A percentile compares a stretch with the other conserved stretches of the same genome.
phyloP scores from a whole-genome alignment of 2,888 invertebrate species.

The Hyles lineata region DNA sequence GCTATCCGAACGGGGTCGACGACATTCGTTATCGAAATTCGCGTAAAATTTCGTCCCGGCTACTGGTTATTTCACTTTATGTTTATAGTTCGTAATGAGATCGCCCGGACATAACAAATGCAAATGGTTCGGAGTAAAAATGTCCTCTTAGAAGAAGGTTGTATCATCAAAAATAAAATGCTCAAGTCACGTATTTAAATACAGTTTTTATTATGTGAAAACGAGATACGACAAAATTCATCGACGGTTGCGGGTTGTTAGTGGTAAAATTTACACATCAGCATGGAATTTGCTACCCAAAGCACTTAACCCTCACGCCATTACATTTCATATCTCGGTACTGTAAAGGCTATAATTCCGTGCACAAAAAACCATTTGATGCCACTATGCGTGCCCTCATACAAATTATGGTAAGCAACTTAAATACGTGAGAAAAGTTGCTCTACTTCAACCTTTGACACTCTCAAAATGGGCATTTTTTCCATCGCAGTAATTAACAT shows the following conservation, averaged over 20 bases:
- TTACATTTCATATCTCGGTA: neutral
- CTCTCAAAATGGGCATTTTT: slow-evolving; percentile 54
- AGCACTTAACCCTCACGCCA: neutral
- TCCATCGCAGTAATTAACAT: slow-evolving; percentile 67
- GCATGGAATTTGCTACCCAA: slow-evolving; percentile 19
- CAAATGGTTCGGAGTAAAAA: slow-evolving; percentile 21
- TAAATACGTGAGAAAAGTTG: slow-evolving; percentile 61
- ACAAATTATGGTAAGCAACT: slow-evolving; percentile 29
- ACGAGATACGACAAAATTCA: slow-evolving; percentile 37
- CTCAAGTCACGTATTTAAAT: slow-evolving; percentile 44
- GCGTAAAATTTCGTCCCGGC: slow-evolving; percentile 54
- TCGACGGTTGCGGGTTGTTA: slow-evolving; percentile 41
- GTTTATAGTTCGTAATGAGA: slow-evolving; percentile 33
- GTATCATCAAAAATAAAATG: slow-evolving; percentile 16
- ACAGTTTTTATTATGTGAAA: slow-evolving; percentile 59
- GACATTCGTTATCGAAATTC: slow-evolving; percentile 63
- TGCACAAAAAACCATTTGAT: slow-evolving; percentile 32
- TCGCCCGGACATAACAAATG: neutral
- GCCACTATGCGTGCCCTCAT: slow-evolving; percentile 35
- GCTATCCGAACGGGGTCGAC: slow-evolving; percentile 63
- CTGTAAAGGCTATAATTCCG: slow-evolving; percentile 14
- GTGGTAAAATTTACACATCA: slow-evolving; percentile 30
- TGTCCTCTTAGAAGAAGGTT: slow-evolving; percentile 23
- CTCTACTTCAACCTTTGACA: slow-evolving; percentile 64
- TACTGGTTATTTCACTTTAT: slow-evolving; percentile 49